Evolutionary conservation across 1,140 invertebrate species (phyloP), one percentile per base, ranked within the genome.

Genomic region (Panulirus ornatus): DNA sequence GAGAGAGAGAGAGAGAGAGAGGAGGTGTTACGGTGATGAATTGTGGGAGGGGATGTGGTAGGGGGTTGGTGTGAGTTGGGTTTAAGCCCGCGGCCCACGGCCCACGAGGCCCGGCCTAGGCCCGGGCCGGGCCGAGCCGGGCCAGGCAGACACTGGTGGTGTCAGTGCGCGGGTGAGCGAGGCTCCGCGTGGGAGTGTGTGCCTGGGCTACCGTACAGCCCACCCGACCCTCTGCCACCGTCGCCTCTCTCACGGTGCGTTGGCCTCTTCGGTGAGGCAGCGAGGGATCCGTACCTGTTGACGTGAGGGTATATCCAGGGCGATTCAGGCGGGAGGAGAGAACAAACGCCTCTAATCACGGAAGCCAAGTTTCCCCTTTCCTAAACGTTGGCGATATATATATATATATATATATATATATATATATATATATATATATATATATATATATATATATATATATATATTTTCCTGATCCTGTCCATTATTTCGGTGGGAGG

Each of bases 351-450:
- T n/a, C n/a, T n/a, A n/a, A n/a, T n/a, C n/a, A n/a, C n/a, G n/a
- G n/a, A n/a, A n/a, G n/a, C 22, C 8, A 54, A 6, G 22, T 19
- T 54, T 54, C 9, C 2, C 16, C 9, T 54, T 9, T 54, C 9
- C 51, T 54, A 2, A 54, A 8, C 5, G 9, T 9, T 54, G 2
- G 2, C 2, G 36, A 75, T 36, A 40, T 9, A 36, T 36, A 75
- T 36, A 75, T 36, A 36, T 36, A 75, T 75, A 75, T 75, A n/a
- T 75, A 75, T 75, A 75, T 75, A 75, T 75, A 75, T 36, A 75
- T 75, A 36, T 75, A 75, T 75, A 36, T 75, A 75, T 75, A 75
- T 75, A 36, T 34, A 40, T 73, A 40, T 54, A 54, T 54, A 54
- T 54, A 54, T 54, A 54, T n/a, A n/a, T n/a, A n/a, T n/a, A n/a